Conservation (phyloP, 2,797 vertebrate species). For the Anniella stebbinsi region DNA sequence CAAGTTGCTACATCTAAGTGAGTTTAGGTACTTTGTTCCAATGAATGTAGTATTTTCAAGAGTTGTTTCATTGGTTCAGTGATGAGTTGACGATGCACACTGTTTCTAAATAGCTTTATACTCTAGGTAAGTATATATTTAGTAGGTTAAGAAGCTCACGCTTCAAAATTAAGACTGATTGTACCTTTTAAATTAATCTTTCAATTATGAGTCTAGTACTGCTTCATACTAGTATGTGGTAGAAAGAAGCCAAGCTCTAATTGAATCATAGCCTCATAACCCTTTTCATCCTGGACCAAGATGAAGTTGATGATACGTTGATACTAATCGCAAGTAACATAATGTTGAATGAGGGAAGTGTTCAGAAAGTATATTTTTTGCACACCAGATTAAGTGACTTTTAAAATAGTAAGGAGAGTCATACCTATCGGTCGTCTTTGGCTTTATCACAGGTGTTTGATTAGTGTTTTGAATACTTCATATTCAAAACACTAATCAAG, state of each 20-base stretch:
- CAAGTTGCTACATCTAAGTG: slow-evolving; percentile 17
- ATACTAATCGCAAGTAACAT: not conserved
- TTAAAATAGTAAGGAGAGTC: slow-evolving; percentile 1
- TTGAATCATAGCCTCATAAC: not conserved
- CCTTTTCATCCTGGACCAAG: slow-evolving; percentile 20
- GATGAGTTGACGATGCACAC: not conserved
- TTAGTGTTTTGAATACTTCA: not conserved
- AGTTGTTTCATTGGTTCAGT: slow-evolving; percentile 24
- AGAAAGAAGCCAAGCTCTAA: slow-evolving; percentile 4
- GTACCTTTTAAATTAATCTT: not conserved
- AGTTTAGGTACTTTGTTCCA: not conserved
- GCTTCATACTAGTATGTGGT: accelerated
- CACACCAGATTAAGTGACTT: not conserved
- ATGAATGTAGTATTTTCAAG: slow-evolving; percentile 29
- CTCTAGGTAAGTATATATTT: not conserved
- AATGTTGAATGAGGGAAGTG: not conserved
- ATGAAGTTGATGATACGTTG: slow-evolving; percentile 11
- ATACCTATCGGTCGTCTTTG: not conserved
- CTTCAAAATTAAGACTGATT: not conserved
- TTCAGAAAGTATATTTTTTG: slow-evolving; percentile 13
- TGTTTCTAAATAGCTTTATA: slow-evolving; percentile 11
- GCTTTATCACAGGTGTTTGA: not conserved
- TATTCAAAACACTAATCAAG: no score
- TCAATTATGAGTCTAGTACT: not conserved
- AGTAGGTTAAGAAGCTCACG: not conserved